A percentile compares a stretch with the other conserved stretches of the same genome.
Conservation (phyloP, 2,888 invertebrate genomes). For the Periphyllus acericola region DNA sequence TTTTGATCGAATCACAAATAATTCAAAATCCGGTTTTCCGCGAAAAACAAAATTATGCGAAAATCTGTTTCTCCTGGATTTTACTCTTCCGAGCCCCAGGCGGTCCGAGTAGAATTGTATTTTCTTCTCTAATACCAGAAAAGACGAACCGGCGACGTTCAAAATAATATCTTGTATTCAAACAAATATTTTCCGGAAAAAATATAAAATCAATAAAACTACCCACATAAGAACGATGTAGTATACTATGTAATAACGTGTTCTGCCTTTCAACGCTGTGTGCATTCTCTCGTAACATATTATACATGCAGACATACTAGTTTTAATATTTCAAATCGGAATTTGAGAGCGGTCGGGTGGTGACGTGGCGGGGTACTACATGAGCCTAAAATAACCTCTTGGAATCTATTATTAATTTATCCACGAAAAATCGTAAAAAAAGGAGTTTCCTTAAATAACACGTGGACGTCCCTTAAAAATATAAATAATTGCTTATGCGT, state of each 20-base stretch:
- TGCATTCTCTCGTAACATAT: no score
- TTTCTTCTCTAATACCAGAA: neutral
- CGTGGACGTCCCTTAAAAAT: neutral
- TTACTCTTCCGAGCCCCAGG: neutral
- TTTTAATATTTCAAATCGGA: neutral
- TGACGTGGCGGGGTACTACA: neutral
- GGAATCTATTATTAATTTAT: neutral
- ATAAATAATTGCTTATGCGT: no score
- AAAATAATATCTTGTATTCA: neutral
- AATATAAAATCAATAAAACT: neutral
- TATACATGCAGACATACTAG: neutral
- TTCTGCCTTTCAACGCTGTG: no score
- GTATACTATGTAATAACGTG: neutral
- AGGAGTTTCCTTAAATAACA: neutral
- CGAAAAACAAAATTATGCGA: neutral
- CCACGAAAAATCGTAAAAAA: neutral
- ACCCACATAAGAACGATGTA: neutral
- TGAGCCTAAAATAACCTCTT: neutral
- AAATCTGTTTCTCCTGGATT: neutral
- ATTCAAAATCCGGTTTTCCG: neutral
- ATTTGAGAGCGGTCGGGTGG: no score
- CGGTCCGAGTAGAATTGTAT: neutral
- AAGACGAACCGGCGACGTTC: neutral
- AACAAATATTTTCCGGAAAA: neutral
- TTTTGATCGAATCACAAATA: no score